phyloP scores from a whole-genome alignment of 1,140 invertebrate species.

The Drosophila lini region DNA sequence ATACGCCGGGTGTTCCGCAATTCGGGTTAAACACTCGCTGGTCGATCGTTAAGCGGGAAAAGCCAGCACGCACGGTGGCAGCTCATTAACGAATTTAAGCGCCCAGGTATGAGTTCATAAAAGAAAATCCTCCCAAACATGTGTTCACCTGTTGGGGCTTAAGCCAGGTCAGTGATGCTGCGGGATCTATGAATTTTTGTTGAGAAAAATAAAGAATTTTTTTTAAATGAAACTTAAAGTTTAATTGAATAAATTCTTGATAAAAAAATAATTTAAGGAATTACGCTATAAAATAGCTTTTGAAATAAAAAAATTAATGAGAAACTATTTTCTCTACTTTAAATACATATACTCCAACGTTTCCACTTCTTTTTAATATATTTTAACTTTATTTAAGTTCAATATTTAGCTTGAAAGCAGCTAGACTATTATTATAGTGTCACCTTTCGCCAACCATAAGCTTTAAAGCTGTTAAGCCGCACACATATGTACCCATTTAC shows the following conservation, averaged over 20 bases:
- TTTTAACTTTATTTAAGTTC: neutral
- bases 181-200: neutral
- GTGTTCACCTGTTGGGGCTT: constrained; percentile 25
- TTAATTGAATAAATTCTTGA: too few relatives aligned
- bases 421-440: neutral
- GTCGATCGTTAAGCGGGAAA: constrained; percentile 29
- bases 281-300: too few relatives aligned
- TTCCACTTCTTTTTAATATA: neutral
- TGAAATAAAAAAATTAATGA: neutral
- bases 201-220: neutral
- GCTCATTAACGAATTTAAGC: constrained; percentile 47
- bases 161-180: constrained; percentile 4
- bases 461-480: constrained; percentile 40
- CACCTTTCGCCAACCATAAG: constrained; percentile 10
- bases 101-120: constrained; percentile 43
- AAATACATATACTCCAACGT: too few relatives aligned
- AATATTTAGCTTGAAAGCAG: constrained; percentile 11
- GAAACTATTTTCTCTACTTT: neutral
- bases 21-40: constrained; percentile 40
- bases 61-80: constrained; percentile 13
- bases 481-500: constrained; percentile 13
- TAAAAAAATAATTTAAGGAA: too few relatives aligned
- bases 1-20: constrained; percentile 51
- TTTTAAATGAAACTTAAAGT: neutral
- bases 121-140: constrained; percentile 37